A percentile compares a stretch with the other conserved stretches of the same genome.
Evolutionary conservation across 2,797 vertebrate species (phyloP).

Genomic region (Hemibagrus guttatus): DNA sequence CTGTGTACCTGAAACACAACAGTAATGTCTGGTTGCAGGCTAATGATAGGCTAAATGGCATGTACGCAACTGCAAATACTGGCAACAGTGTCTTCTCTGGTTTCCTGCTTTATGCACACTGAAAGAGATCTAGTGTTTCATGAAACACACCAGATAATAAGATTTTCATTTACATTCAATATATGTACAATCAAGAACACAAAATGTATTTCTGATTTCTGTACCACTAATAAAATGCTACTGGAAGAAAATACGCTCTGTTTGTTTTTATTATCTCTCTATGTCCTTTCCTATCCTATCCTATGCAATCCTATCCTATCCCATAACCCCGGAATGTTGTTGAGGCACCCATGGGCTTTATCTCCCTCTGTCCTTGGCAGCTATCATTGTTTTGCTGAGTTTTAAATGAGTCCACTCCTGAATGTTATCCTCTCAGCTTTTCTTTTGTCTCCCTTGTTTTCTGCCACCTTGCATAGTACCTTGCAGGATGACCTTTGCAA

Average conservation of each 20-base stretch:
- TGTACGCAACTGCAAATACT: slow-evolving; percentile 66
- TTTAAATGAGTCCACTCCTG: too few species aligned
- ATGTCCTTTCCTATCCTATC: too few species aligned
- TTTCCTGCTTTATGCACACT: slow-evolving; percentile 80
- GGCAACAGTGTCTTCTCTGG: slow-evolving; percentile 82
- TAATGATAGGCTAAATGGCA: slow-evolving; percentile 73
- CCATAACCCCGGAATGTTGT: too few species aligned
- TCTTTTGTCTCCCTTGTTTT: too few species aligned
- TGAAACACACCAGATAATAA: background rate
- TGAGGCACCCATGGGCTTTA: too few species aligned
- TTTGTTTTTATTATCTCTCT: slow-evolving; percentile 2
- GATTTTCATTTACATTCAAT: background rate
- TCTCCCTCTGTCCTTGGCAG: too few species aligned
- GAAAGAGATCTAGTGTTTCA: slow-evolving; percentile 47
- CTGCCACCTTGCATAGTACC: too few species aligned
- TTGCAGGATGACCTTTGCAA: too few species aligned
- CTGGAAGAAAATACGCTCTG: background rate
- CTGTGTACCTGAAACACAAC: slow-evolving; percentile 61
- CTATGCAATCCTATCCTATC: too few species aligned
- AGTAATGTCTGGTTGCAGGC: slow-evolving; percentile 76
- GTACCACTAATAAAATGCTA: slow-evolving; percentile 23
- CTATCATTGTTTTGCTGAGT: too few species aligned
- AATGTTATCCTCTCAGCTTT: too few species aligned
- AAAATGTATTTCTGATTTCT: slow-evolving; percentile 8
- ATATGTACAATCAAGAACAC: slow-evolving; percentile 19